Percentiles rank a stretch among this genome's conserved stretches.
Evolutionary conservation across 1,140 invertebrate species (phyloP).

Genomic region (Sipha flava): DNA sequence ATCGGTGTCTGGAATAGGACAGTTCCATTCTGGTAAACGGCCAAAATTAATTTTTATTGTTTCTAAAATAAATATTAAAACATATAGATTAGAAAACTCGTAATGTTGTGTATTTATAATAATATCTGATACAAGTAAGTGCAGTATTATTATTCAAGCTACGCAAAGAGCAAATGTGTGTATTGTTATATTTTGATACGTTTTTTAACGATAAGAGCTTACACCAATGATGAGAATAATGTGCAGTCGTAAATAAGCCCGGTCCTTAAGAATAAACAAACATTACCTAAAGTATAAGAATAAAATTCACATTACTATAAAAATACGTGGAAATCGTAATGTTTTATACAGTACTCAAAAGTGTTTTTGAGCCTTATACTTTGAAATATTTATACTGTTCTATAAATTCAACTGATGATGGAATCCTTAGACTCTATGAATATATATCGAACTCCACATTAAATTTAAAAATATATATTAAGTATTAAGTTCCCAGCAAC

Average conservation of each 20-base stretch:
- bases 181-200: too few relatives aligned
- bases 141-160: too few relatives aligned
- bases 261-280: too few relatives aligned
- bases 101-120: too few relatives aligned
- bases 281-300: too few relatives aligned
- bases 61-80: conserved; percentile 42
- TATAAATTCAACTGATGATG: background rate
- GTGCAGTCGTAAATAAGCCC: too few relatives aligned
- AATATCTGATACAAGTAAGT: too few relatives aligned
- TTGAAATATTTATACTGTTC: background rate
- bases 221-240: too few relatives aligned
- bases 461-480: background rate
- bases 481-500: background rate
- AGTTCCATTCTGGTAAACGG: conserved; percentile 81
- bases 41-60: conserved; percentile 78
- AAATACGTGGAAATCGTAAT: background rate
- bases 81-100: background rate
- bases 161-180: too few relatives aligned
- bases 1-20: conserved; percentile 71
- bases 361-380: background rate
- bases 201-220: too few relatives aligned
- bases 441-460: background rate
- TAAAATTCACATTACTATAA: too few relatives aligned
- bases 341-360: too few relatives aligned
- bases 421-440: background rate